phyloP scores from a whole-genome alignment of 2,113 vertebrate genomes.

The Thunnus maccoyii region DNA sequence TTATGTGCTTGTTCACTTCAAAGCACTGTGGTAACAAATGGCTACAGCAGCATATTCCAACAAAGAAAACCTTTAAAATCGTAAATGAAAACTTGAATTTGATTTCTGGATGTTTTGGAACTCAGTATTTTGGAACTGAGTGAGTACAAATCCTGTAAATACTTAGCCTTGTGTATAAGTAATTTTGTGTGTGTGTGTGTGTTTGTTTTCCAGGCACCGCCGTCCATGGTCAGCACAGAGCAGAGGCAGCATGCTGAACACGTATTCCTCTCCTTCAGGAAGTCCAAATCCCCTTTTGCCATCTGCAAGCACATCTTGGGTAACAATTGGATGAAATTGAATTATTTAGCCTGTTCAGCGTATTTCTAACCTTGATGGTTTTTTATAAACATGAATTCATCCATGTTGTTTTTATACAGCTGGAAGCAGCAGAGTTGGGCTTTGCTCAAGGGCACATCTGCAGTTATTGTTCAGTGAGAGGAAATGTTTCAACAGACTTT shows the following conservation, averaged over 20 bases:
- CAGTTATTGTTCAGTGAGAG: background rate
- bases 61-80: no score
- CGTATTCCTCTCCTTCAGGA: constrained; percentile 98
- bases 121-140: no score
- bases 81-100: no score
- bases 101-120: no score
- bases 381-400: background rate
- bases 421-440: background rate
- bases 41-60: no score
- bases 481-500: background rate
- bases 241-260: constrained; percentile 98
- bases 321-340: constrained; percentile 71
- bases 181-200: background rate
- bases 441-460: background rate
- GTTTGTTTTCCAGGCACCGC: constrained; percentile 89
- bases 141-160: no score
- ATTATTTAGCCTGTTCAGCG: background rate
- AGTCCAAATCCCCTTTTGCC: constrained; percentile 98
- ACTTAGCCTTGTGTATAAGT: background rate
- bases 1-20: no score
- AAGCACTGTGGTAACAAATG: no score
- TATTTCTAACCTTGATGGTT: background rate
- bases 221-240: constrained; percentile 98
- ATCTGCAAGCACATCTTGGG: constrained; percentile 99
- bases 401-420: background rate